phyloP scores from a whole-genome alignment of 2,888 invertebrate species.

The Mythimna ferrago region DNA sequence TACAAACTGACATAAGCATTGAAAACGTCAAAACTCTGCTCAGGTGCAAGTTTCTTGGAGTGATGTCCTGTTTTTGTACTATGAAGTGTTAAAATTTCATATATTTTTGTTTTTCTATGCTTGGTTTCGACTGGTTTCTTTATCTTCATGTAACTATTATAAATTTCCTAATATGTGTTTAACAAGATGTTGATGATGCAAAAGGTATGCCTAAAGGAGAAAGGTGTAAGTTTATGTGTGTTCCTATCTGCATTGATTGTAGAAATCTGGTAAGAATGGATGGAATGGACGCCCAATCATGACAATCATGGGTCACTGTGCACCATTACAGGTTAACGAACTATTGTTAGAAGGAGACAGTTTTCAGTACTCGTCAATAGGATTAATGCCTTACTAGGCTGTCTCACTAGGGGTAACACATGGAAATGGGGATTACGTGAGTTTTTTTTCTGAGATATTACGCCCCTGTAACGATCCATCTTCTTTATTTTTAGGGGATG shows the following conservation, averaged over 20 bases:
- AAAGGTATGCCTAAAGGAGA: not conserved
- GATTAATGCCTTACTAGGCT: conserved; percentile 54
- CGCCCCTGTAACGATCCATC: not conserved
- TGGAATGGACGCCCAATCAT: conserved; percentile 14
- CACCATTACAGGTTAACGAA: conserved; percentile 40
- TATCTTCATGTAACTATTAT: not conserved
- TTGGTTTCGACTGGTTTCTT: not conserved
- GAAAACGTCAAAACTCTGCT: conserved; percentile 36
- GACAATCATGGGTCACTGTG: conserved; percentile 12
- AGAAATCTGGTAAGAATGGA: conserved; percentile 2
- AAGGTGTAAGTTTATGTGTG: not conserved
- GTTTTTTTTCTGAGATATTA: conserved; percentile 3
- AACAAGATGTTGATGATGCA: not conserved
- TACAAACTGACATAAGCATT: conserved; percentile 36
- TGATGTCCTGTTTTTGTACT: conserved; percentile 5
- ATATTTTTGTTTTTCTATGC: not conserved
- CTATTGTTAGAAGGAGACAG: conserved; percentile 55
- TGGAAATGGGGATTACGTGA: conserved; percentile 46
- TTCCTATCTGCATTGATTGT: not conserved
- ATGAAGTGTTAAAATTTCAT: not conserved
- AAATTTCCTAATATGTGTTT: not conserved
- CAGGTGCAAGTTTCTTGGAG: conserved; percentile 7
- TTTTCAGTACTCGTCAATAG: conserved; percentile 50
- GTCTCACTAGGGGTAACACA: conserved; percentile 20
- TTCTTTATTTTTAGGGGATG: too few species aligned